Evolutionary conservation across 1,140 invertebrate species (phyloP).

Genomic region (Ceratoteleas bidentatus): DNA sequence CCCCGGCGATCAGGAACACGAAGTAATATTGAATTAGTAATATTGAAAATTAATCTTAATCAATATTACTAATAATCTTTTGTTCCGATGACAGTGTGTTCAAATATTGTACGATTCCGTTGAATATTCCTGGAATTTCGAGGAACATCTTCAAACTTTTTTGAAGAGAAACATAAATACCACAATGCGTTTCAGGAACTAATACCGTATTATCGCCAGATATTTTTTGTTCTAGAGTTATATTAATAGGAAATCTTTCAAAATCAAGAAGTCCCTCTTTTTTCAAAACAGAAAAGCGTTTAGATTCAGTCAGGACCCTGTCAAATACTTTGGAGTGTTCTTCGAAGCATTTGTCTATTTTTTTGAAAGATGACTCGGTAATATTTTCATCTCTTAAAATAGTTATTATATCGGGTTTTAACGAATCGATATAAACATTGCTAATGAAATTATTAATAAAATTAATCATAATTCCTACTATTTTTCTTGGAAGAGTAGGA

Average conservation of each 20-base stretch:
- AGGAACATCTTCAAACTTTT: conserved; percentile 1
- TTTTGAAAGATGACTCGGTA: neutral
- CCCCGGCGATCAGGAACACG: conserved; percentile 89
- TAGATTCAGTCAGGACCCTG: neutral
- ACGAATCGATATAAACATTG: neutral
- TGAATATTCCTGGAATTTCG: neutral
- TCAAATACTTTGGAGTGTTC: neutral
- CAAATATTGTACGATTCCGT: neutral
- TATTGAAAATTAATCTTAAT: too few relatives aligned
- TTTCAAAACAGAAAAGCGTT: neutral
- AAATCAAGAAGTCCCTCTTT: neutral
- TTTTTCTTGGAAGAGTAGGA: neutral
- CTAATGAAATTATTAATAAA: neutral
- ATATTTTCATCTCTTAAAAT: neutral
- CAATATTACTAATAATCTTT: too few relatives aligned
- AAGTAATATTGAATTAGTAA: too few relatives aligned
- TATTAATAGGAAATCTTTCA: neutral
- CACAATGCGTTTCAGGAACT: neutral
- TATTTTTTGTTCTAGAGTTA: neutral
- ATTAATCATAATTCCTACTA: neutral
- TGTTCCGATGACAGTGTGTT: neutral
- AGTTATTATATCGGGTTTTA: neutral
- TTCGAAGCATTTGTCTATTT: neutral
- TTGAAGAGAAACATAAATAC: neutral
- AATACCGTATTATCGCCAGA: neutral